Percentiles rank a stretch among this genome's conserved stretches.
These are phyloP conservation scores for Anolis apletophallus DNA, from an alignment of 2,797 vertebrate genomes.

Conservation along the genomic window DNA sequence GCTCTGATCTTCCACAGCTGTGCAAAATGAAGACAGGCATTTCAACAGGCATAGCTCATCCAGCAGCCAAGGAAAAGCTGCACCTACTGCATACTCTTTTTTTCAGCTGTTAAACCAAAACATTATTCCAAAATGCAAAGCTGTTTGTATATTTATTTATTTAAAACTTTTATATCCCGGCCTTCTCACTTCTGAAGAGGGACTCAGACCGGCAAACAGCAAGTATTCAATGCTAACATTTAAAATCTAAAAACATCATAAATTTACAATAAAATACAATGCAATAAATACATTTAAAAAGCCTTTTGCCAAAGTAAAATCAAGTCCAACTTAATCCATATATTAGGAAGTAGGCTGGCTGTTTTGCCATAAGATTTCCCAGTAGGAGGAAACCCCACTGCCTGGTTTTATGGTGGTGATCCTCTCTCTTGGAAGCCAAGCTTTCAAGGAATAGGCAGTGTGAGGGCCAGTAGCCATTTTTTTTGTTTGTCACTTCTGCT, in stretches of 20 bases:
- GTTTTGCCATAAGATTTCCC: neutral
- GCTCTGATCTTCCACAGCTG: neutral
- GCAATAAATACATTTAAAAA: too few species aligned
- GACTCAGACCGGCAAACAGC: too few species aligned
- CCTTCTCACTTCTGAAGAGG: too few species aligned
- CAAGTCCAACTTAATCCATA: too few species aligned
- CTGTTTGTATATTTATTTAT: conserved; percentile 50
- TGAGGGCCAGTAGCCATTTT: too few species aligned
- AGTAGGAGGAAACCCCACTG: neutral
- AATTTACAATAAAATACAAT: too few species aligned
- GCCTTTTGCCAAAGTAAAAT: too few species aligned
- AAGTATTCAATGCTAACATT: too few species aligned
- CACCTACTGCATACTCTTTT: neutral
- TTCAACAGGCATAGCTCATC: neutral
- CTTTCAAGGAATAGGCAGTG: too few species aligned
- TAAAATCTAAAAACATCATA: too few species aligned
- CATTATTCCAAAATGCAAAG: neutral
- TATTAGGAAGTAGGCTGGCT: neutral
- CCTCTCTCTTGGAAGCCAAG: neutral
- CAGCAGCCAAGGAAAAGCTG: neutral
- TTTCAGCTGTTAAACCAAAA: neutral
- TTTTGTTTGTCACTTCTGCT: too few species aligned
- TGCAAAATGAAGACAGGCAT: neutral
- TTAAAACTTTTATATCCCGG: too few species aligned
- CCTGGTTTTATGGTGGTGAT: neutral